These are phyloP conservation scores for Pachyuromys duprasi DNA, from an alignment of 2,797 vertebrate genomes.

Conservation along the genomic window DNA sequence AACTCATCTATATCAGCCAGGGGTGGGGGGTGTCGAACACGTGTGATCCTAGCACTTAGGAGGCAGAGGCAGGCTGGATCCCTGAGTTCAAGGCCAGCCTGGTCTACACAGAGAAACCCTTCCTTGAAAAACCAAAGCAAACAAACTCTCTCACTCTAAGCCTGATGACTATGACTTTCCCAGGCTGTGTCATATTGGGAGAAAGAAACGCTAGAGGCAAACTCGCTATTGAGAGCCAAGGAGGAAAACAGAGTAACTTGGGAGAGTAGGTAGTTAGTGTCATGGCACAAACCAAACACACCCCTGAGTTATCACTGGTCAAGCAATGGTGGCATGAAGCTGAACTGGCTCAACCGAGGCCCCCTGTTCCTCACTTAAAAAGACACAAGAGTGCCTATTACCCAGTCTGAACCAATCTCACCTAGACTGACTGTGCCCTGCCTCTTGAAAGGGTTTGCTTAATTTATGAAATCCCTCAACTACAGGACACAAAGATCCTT, in stretches of 20 bases:
- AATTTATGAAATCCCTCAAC: slow-evolving; percentile 50
- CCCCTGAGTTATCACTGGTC: slow-evolving; percentile 31
- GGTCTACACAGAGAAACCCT: not conserved
- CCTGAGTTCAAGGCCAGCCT: not conserved
- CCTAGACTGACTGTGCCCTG: slow-evolving; percentile 22
- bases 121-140: not conserved
- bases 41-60: not conserved
- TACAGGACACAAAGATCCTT: slow-evolving; percentile 40
- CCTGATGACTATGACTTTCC: not conserved
- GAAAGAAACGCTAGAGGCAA: slow-evolving; percentile 44
- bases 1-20: not conserved
- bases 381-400: not conserved
- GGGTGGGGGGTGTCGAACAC: not conserved
- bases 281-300: slow-evolving; percentile 36
- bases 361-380: slow-evolving; percentile 50
- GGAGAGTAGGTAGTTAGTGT: slow-evolving; percentile 18
- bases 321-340: not conserved
- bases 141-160: not conserved
- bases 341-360: slow-evolving; percentile 27
- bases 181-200: not conserved
- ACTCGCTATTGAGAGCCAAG: slow-evolving; percentile 10
- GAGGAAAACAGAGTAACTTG: slow-evolving; percentile 21
- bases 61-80: not conserved
- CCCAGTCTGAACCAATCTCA: not conserved
- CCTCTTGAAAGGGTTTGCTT: slow-evolving; percentile 51